These are phyloP conservation scores for Metopia argyrocephala DNA, from an alignment of 2,888 invertebrate genomes.

Conservation along the genomic window DNA sequence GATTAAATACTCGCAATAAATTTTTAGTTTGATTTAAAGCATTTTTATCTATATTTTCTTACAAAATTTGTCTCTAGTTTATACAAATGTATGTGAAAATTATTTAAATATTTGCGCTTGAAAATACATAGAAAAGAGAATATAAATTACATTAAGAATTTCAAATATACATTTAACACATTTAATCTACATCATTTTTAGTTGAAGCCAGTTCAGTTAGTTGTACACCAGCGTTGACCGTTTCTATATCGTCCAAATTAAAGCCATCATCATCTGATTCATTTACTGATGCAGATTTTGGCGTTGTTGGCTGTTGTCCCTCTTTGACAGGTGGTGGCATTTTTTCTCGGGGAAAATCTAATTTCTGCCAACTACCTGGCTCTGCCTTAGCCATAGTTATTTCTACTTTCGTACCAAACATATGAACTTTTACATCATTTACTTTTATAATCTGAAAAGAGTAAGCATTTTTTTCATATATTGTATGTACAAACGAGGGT, in stretches of 20 bases:
- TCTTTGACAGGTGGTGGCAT: constrained; percentile 65
- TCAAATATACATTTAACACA: neutral
- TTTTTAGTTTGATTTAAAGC: constrained; percentile 15
- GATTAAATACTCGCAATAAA: constrained; percentile 36
- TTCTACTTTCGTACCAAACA: constrained; percentile 95
- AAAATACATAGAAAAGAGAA: neutral
- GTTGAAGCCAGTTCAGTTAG: constrained; percentile 71
- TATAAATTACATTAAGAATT: neutral
- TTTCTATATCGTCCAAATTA: constrained; percentile 86
- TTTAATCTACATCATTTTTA: constrained; percentile 69
- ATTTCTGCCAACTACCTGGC: constrained; percentile 88
- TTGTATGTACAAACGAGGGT: no score
- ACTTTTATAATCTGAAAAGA: constrained; percentile 86
- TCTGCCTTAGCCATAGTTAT: constrained; percentile 93
- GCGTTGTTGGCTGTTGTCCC: constrained; percentile 30
- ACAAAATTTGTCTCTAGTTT: constrained; percentile 15
- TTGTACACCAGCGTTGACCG: constrained; percentile 70
- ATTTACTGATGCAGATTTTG: constrained; percentile 13
- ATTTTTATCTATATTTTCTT: constrained; percentile 40
- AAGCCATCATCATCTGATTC: constrained; percentile 82
- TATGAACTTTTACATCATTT: constrained; percentile 84
- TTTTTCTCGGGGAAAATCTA: constrained; percentile 82
- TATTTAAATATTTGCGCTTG: neutral
- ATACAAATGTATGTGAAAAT: neutral
- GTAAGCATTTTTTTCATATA: neutral